A percentile compares a stretch with the other conserved stretches of the same genome.
Conservation (phyloP, 2,888 invertebrate genomes). For the Drosophila pegasa region DNA sequence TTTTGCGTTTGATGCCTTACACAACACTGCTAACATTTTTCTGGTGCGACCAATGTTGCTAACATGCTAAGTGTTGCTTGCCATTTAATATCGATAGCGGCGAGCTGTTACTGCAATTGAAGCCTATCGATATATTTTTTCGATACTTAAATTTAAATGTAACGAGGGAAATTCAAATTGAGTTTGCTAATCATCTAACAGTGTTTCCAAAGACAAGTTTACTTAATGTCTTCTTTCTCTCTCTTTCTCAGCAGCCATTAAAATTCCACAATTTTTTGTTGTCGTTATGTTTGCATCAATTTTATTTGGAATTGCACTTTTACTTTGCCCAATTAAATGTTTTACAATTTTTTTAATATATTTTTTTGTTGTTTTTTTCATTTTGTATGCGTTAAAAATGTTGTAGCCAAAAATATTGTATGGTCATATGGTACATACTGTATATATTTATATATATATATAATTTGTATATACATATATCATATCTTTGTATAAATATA, state of each 20-base stretch:
- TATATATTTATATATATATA: slow-evolving; percentile 38
- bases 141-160: background rate
- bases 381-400: slow-evolving; percentile 61
- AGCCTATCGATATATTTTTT: background rate
- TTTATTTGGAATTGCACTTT: slow-evolving; percentile 79
- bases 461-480: slow-evolving; percentile 25
- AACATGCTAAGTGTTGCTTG: background rate
- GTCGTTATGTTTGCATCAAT: slow-evolving; percentile 63
- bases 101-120: background rate
- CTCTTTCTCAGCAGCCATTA: background rate
- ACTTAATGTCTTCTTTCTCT: background rate
- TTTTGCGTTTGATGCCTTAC: background rate
- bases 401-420: slow-evolving; percentile 66
- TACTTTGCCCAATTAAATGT: slow-evolving; percentile 63
- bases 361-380: slow-evolving; percentile 36
- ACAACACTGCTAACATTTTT: slow-evolving; percentile 1
- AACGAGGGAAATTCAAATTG: background rate
- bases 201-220: background rate
- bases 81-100: slow-evolving; percentile 9
- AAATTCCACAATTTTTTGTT: slow-evolving; percentile 28
- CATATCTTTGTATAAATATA: slow-evolving; percentile 54
- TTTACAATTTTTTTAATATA: slow-evolving; percentile 68
- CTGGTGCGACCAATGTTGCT: background rate
- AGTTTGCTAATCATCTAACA: background rate
- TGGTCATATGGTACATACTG: slow-evolving; percentile 39